phyloP scores from a whole-genome alignment of 2,797 vertebrate species.

The Toxotes lorentzi region DNA sequence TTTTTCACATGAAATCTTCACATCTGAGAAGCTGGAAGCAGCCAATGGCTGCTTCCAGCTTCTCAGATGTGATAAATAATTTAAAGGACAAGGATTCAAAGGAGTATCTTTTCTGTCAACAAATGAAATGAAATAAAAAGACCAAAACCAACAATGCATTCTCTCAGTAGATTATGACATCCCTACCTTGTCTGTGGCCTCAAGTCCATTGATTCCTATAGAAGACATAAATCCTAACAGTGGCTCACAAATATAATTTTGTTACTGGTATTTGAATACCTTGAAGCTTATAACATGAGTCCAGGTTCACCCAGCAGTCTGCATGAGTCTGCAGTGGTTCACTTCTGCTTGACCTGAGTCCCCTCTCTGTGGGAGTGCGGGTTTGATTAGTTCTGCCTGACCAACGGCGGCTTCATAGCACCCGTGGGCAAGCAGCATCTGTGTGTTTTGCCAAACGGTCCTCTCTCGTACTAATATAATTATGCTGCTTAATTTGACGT shows the following conservation, averaged over 20 bases:
- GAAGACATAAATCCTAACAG: neutral
- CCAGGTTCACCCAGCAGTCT: conserved; percentile 7
- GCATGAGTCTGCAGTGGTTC: conserved; percentile 33
- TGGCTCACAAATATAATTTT: neutral
- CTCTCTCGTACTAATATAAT: conserved; percentile 61
- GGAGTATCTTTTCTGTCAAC: neutral
- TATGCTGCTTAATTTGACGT: conserved; percentile 69
- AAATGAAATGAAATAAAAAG: neutral
- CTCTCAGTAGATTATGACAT: neutral
- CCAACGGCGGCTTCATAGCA: conserved; percentile 11
- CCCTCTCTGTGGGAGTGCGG: conserved; percentile 18
- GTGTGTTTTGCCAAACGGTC: conserved; percentile 50
- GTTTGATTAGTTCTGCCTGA: conserved; percentile 65
- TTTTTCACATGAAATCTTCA: neutral
- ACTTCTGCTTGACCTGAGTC: conserved; percentile 48
- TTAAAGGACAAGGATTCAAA: neutral
- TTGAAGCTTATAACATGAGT: conserved; percentile 18
- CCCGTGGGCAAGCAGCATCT: conserved; percentile 60
- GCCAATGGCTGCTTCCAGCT: no score
- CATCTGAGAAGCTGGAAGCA: neutral
- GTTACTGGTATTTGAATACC: neutral
- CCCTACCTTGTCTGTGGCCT: neutral
- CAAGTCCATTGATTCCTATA: neutral
- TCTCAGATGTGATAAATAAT: no score
- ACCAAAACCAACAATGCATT: neutral